phyloP scores from a whole-genome alignment of 2,888 invertebrate genomes.

The Siphlonurus alternatus region DNA sequence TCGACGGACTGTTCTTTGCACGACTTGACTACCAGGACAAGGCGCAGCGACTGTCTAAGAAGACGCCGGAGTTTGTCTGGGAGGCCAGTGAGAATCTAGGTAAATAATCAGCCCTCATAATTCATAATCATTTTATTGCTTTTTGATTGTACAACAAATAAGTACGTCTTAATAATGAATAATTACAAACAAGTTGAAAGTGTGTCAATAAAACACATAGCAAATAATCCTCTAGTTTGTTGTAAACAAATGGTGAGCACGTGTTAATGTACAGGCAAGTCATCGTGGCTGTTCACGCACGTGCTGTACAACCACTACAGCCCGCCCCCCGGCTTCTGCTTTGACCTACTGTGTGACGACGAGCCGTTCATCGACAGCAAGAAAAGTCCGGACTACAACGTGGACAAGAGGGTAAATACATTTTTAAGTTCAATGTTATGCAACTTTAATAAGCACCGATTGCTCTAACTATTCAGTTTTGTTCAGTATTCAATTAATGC shows the following conservation, averaged over 20 bases:
- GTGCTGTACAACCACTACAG: constrained; percentile 30
- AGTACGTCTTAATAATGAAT: too few species aligned
- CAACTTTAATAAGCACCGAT: too few species aligned
- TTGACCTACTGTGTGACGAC: constrained; percentile 33
- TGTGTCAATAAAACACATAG: too few species aligned
- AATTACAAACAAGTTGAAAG: too few species aligned
- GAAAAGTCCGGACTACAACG: constrained; percentile 59
- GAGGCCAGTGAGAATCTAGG: constrained; percentile 47
- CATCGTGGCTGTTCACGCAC: constrained; percentile 33
- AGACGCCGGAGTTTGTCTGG: constrained; percentile 75
- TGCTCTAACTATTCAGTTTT: too few species aligned
- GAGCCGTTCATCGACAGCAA: constrained; percentile 34
- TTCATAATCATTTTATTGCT: too few species aligned
- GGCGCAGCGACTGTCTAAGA: constrained; percentile 32
- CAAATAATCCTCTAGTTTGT: too few species aligned
- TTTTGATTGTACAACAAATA: too few species aligned
- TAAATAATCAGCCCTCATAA: too few species aligned
- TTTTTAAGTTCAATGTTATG: too few species aligned
- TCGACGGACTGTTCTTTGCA: constrained; percentile 74
- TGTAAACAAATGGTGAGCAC: too few species aligned
- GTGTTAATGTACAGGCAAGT: constrained; percentile 21
- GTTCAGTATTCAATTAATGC: too few species aligned
- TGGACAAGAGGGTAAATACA: constrained; percentile 51
- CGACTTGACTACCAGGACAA: constrained; percentile 81
- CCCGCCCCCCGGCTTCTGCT: constrained; percentile 38